These are phyloP conservation scores for Listrodromus nycthemerus DNA, from an alignment of 2,888 invertebrate species.

Conservation along the genomic window DNA sequence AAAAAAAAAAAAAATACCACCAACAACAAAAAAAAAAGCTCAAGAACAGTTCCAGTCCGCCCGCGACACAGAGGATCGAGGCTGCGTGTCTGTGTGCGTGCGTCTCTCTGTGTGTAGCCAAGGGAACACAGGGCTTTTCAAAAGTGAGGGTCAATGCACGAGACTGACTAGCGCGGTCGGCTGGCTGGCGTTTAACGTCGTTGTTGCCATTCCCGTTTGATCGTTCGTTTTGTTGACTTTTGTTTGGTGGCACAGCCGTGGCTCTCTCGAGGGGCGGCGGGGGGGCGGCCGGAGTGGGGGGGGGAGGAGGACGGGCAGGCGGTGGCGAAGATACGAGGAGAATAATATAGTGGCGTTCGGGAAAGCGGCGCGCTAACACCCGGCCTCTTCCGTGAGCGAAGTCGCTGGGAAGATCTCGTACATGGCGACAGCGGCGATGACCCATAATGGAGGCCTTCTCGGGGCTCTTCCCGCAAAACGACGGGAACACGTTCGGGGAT, in stretches of 20 bases:
- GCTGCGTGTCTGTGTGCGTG: conserved; percentile 18
- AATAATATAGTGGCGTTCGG: background rate
- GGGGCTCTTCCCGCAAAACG: conserved; percentile 82
- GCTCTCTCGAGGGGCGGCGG: background rate
- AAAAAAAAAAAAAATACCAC: background rate
- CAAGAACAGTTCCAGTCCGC: conserved; percentile 20
- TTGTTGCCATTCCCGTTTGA: conserved; percentile 1
- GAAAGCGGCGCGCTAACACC: conserved; percentile 7
- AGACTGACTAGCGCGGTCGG: conserved; percentile 69
- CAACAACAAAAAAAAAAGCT: too few species aligned
- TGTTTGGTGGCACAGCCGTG: background rate
- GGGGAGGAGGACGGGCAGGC: too few species aligned
- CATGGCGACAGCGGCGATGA: conserved; percentile 82
- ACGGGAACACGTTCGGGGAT: conserved; percentile 84
- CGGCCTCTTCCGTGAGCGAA: conserved; percentile 83
- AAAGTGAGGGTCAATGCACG: conserved; percentile 85
- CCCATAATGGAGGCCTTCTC: conserved; percentile 83
- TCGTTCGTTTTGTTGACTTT: background rate
- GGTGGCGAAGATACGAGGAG: background rate
- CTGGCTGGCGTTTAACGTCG: conserved; percentile 58
- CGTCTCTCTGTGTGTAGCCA: conserved; percentile 58
- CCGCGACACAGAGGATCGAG: conserved; percentile 36
- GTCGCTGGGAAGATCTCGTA: background rate
- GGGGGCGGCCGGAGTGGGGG: too few species aligned
- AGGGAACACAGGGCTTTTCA: conserved; percentile 84